Evolutionary conservation across 2,888 invertebrate genomes (phyloP), one percentile per base, ranked within the genome.

Genomic region (Zygaena filipendulae): DNA sequence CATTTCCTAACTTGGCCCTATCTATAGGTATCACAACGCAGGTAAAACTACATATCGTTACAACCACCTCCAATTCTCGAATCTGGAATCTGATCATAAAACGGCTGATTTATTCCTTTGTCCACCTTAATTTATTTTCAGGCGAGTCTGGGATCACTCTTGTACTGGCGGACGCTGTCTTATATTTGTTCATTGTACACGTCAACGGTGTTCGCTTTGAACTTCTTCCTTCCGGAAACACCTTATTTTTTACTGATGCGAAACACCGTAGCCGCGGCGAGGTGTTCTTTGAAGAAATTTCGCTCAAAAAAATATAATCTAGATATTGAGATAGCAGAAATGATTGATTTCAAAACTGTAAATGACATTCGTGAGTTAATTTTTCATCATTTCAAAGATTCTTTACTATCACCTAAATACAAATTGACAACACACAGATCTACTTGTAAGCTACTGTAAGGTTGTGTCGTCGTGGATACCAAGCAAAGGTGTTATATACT

Each of bases 1-100:
- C 87, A 0, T 59, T 87, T 14, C 81, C 87, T 1, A 85, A 85
- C 35, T 70, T 89, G 1, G 82, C 82, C 3, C 75, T 87, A 7
- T 85, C 87, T 14, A 55, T 86, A 7, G 89, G 89, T 6, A 82
- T 88, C 6, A 59, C 83, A 8, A 35, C 64, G 13, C 62, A 67
- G 64, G 75, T 69, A 33, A 30, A n/a, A n/a, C n/a, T n/a, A n/a
- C n/a, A n/a, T n/a, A n/a, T n/a, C n/a, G n/a, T n/a, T n/a, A n/a
- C n/a, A n/a, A n/a, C n/a, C n/a, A n/a, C n/a, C n/a, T n/a, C n/a
- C n/a, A n/a, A n/a, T n/a, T n/a, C n/a, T n/a, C n/a, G n/a, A n/a
- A n/a, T n/a, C n/a, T n/a, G n/a, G n/a, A n/a, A n/a, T n/a, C n/a
- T n/a, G n/a, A n/a, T n/a, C n/a, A n/a, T n/a, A n/a, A n/a, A n/a